A percentile compares a stretch with the other conserved stretches of the same genome.
Conservation (phyloP, 2,888 invertebrate genomes). For the Drosophila neotestacea region DNA sequence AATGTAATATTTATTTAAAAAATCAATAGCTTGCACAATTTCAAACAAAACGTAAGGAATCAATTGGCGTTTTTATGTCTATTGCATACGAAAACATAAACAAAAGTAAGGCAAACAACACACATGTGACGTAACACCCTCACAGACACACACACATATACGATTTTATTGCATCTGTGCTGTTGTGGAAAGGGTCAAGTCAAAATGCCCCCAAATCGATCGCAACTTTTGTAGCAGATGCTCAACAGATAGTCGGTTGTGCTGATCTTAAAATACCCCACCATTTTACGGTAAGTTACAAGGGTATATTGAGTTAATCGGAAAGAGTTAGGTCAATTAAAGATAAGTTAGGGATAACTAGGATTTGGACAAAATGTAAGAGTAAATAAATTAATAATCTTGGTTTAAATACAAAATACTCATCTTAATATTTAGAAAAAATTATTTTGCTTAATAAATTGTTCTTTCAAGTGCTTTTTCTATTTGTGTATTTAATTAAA, state of each 20-base stretch:
- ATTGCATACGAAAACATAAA: conserved; percentile 34
- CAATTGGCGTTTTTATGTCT: neutral
- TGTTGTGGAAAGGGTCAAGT: conserved; percentile 23
- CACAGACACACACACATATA: neutral
- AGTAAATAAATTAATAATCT: no score
- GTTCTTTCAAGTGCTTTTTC: no score
- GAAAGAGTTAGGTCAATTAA: no score
- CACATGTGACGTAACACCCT: conserved; percentile 29
- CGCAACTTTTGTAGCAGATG: conserved; percentile 18
- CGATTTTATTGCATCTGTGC: conserved; percentile 25
- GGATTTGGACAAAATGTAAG: no score
- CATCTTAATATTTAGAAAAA: no score
- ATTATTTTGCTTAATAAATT: no score
- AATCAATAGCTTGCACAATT: conserved; percentile 9
- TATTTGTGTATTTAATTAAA: no score
- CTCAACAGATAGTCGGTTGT: conserved; percentile 6
- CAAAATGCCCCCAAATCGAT: conserved; percentile 23
- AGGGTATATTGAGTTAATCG: neutral
- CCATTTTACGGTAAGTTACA: neutral
- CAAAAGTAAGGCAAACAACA: conserved; percentile 24
- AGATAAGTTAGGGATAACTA: no score
- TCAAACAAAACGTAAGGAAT: conserved; percentile 6
- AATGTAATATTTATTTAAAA: neutral
- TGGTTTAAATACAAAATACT: no score
- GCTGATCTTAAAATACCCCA: conserved; percentile 7